Evolutionary conservation across 2,888 invertebrate species (phyloP).

Genomic region (Drosophila phalerata): DNA sequence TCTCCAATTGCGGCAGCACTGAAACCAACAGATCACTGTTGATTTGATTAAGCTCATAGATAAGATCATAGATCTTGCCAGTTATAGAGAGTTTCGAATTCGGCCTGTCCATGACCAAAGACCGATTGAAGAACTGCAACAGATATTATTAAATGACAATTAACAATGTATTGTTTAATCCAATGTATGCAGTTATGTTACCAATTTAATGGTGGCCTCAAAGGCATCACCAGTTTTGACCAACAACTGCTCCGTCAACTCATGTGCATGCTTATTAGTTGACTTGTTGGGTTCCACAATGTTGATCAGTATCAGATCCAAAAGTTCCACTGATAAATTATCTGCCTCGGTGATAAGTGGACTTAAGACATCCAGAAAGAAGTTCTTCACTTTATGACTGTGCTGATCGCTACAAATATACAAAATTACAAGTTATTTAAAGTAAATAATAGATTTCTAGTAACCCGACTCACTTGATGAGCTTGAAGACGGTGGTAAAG

Average conservation of each 20-base stretch:
- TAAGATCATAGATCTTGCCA: slow-evolving; percentile 96
- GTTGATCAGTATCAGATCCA: slow-evolving; percentile 97
- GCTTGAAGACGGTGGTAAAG: slow-evolving; percentile 97
- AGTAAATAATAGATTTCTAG: neutral
- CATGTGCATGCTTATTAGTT: slow-evolving; percentile 94
- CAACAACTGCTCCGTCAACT: slow-evolving; percentile 96
- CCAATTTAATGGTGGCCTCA: slow-evolving; percentile 97
- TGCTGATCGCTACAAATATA: slow-evolving; percentile 93
- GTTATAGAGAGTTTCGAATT: slow-evolving; percentile 92
- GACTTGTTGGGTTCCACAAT: slow-evolving; percentile 97
- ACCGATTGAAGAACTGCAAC: slow-evolving; percentile 96
- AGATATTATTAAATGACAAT: neutral
- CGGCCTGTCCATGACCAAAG: slow-evolving; percentile 96
- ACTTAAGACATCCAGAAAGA: slow-evolving; percentile 97
- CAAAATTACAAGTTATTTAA: neutral
- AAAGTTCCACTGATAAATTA: slow-evolving; percentile 95
- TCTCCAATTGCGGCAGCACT: slow-evolving; percentile 97
- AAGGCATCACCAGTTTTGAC: slow-evolving; percentile 96
- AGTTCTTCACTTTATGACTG: slow-evolving; percentile 97
- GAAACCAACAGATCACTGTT: slow-evolving; percentile 94
- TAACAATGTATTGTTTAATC: too few species aligned
- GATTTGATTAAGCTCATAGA: slow-evolving; percentile 97
- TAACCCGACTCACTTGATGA: slow-evolving; percentile 92
- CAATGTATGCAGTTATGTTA: slow-evolving; percentile 85
- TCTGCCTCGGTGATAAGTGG: slow-evolving; percentile 98